A percentile compares a stretch with the other conserved stretches of the same genome.
These are phyloP conservation scores for Metellina segmentata DNA, from an alignment of 2,888 invertebrate species.

Conservation along the genomic window DNA sequence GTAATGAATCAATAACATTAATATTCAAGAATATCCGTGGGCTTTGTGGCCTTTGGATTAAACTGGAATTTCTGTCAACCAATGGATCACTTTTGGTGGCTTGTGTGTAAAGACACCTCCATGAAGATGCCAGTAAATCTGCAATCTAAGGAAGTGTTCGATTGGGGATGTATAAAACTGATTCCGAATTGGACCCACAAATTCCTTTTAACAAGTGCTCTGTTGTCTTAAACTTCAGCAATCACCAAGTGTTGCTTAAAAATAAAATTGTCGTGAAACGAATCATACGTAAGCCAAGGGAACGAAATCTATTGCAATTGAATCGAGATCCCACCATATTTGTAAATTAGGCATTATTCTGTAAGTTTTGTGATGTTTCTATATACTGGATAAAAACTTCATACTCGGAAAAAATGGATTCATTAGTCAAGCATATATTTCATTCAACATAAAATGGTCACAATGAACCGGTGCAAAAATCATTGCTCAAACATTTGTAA, in stretches of 20 bases:
- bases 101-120: too few relatives aligned
- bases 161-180: too few relatives aligned
- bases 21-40: conserved; percentile 24
- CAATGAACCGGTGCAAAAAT: not conserved
- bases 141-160: not conserved
- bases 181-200: too few relatives aligned
- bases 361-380: not conserved
- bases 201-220: too few relatives aligned
- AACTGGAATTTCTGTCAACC: not conserved
- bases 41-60: not conserved
- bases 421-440: not conserved
- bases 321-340: not conserved
- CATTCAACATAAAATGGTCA: not conserved
- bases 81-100: too few relatives aligned
- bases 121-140: too few relatives aligned
- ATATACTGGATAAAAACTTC: not conserved
- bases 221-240: not conserved
- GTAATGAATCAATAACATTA: not conserved
- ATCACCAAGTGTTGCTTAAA: conserved; percentile 15
- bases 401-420: not conserved
- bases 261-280: not conserved
- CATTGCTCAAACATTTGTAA: conserved; percentile 24
- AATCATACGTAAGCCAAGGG: too few relatives aligned
- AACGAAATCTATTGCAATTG: too few relatives aligned
- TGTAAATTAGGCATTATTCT: not conserved